Evolutionary conservation across 2,113 vertebrate species (phyloP).

Genomic region (Uria aalge): DNA sequence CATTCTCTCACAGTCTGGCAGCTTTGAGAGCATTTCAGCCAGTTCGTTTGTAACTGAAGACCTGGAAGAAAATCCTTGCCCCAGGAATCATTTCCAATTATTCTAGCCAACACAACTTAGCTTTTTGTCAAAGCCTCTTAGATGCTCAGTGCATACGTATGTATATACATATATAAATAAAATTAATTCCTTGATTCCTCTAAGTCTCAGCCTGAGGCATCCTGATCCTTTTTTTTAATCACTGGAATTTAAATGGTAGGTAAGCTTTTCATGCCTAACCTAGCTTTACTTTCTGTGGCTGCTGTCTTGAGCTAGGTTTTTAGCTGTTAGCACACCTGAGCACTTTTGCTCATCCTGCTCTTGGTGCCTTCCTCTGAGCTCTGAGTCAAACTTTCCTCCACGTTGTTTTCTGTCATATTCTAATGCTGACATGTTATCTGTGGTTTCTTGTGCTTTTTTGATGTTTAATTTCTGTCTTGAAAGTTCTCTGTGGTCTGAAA

Average conservation of each 20-base stretch:
- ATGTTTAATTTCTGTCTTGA: neutral
- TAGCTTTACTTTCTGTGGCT: neutral
- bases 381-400: neutral
- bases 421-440: neutral
- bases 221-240: neutral
- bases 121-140: neutral
- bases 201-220: neutral
- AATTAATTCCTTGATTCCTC: neutral
- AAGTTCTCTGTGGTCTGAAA: neutral
- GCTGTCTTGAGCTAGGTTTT: neutral
- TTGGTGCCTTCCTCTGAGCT: neutral
- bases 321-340: neutral
- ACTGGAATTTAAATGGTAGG: neutral
- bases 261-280: neutral
- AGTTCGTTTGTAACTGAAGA: neutral
- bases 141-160: neutral
- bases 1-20: neutral
- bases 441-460: neutral
- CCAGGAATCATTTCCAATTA: neutral
- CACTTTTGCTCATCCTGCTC: neutral
- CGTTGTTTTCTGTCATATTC: neutral
- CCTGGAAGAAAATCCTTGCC: neutral
- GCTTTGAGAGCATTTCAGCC: neutral
- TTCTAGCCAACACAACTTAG: neutral
- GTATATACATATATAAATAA: neutral